Percentiles rank a stretch among this genome's conserved stretches.
phyloP scores from a whole-genome alignment of 2,113 vertebrate genomes.

The Scomber japonicus region DNA sequence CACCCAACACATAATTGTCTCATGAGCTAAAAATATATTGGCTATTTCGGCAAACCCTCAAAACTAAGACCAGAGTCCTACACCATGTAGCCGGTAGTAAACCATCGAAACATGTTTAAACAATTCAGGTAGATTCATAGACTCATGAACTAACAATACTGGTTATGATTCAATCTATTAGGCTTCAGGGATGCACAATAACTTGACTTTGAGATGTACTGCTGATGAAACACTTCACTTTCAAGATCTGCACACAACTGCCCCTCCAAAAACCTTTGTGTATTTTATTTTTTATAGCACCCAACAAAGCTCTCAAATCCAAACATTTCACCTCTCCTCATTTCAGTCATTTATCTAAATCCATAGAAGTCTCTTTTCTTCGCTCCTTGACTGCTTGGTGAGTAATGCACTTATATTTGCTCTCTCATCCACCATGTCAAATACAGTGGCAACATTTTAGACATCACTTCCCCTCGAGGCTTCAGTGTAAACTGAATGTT shows the following conservation, averaged over 20 bases:
- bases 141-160: too few relatives aligned
- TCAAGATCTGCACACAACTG: too few relatives aligned
- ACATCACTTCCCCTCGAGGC: constrained; percentile 11
- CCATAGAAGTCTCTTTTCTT: background rate
- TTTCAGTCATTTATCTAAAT: background rate
- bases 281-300: too few relatives aligned
- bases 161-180: too few relatives aligned
- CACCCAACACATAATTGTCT: background rate
- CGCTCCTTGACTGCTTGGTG: background rate
- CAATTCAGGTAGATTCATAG: too few relatives aligned
- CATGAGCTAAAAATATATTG: background rate
- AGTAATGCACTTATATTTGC: background rate
- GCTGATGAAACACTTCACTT: background rate
- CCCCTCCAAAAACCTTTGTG: too few relatives aligned
- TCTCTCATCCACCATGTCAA: constrained; percentile 18
- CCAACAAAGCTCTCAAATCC: too few relatives aligned
- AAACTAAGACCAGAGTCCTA: background rate
- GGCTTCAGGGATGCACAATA: too few relatives aligned
- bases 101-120: too few relatives aligned
- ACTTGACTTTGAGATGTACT: too few relatives aligned
- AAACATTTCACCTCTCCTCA: too few relatives aligned
- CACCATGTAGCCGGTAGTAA: background rate
- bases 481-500: background rate
- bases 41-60: background rate
- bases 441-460: constrained; percentile 25